Percentiles rank a stretch among this genome's conserved stretches.
These are phyloP conservation scores for Eutrigla gurnardus DNA, from an alignment of 2,797 vertebrate species.

Conservation along the genomic window DNA sequence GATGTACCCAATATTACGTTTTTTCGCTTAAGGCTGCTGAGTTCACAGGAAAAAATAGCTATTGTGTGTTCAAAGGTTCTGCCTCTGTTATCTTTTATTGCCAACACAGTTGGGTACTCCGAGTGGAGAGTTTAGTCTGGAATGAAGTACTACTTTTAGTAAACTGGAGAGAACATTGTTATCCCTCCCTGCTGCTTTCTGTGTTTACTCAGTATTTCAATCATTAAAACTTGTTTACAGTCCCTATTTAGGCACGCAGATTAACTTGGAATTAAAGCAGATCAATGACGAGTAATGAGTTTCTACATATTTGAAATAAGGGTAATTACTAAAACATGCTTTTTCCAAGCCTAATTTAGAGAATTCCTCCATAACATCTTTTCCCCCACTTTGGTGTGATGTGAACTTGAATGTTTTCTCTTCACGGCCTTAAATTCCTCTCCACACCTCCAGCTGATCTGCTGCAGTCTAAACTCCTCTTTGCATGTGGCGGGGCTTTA, in stretches of 20 bases:
- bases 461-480: slow-evolving; percentile 61
- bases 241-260: not conserved
- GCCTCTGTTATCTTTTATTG: slow-evolving; percentile 21
- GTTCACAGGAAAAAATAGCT: slow-evolving; percentile 24
- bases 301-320: slow-evolving; percentile 7
- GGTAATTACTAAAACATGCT: slow-evolving; percentile 5
- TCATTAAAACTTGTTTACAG: slow-evolving; percentile 20
- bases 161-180: slow-evolving; percentile 20
- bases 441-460: slow-evolving; percentile 59
- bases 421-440: slow-evolving; percentile 34
- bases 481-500: slow-evolving; percentile 61
- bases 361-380: not conserved
- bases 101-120: not conserved
- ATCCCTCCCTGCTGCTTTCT: not conserved
- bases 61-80: slow-evolving; percentile 9
- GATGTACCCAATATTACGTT: slow-evolving; percentile 12
- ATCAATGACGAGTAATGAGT: slow-evolving; percentile 5
- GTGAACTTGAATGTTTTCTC: slow-evolving; percentile 19
- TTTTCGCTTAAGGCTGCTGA: slow-evolving; percentile 20
- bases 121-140: not conserved
- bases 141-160: slow-evolving; percentile 20
- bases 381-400: slow-evolving; percentile 9
- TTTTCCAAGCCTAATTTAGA: not conserved
- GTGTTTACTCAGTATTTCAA: slow-evolving; percentile 1
- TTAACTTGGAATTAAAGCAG: slow-evolving; percentile 17